Base-by-base conservation (phyloP, 2,888 invertebrate species). In the Lapara coniferarum region DNA sequence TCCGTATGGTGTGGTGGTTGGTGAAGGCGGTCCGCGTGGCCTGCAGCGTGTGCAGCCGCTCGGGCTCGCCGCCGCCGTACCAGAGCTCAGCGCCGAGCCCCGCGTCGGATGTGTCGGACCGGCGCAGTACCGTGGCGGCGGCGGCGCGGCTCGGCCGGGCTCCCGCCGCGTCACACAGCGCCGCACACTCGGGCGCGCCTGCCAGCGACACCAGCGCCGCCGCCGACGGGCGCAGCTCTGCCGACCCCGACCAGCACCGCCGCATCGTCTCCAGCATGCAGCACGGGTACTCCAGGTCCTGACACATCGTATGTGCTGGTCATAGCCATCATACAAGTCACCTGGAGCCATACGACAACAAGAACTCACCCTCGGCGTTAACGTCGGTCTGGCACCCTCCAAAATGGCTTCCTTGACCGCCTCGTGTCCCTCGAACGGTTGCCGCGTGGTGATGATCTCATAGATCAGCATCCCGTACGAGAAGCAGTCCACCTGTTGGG, bases 391-490 rank as follows among this genome's bases (percentile, higher is more conserved):
- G 37, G 97, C 98, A 0, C 99, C 99, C 83, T 99, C 99, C 71
- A 99, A 90, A 66, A 99, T 97, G 79, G 98, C 98, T 82, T 99
- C 99, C 86, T 99, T 99, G 6, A 99, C 98, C 2, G 99, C 98
- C 88, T 99, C 99, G 83, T 98, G 98, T 0, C 98, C 98, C 81
- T 99, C 99, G 84, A 99, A 99, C 0, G 99, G 99, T 84, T 98
- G 97, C 63, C 98, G 96, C 66, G 99, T 94, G 0, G 98, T 98
- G 67, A 99, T 91, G 75, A 99, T 95, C 90, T 99, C 99, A 89
- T 99, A 99, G 77, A 99, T 94, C 84, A 99, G 97, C 99, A 99
- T 99, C 19, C 99, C 99, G 92, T 98, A 99, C 0, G 99, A 99
- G 90, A 99, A 99, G 77, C 99, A 98, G 86, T 99, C 99, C 71